Evolutionary conservation across 30 jellyfish, hydroid and myxozoan genomes (phyloP).

Genomic region (Aurelia aurita complex sp. Pacific): DNA sequence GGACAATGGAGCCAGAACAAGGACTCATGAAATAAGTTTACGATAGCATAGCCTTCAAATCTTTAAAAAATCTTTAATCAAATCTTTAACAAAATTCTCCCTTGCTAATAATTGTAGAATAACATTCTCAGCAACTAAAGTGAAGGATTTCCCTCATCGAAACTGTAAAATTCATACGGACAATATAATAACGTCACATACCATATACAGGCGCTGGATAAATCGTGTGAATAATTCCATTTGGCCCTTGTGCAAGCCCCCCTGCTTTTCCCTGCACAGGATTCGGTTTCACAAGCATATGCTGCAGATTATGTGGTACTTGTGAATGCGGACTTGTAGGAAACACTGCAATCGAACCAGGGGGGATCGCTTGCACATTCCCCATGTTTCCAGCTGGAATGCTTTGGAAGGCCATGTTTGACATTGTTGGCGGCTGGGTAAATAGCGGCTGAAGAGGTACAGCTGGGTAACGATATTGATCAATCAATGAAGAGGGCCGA

Average conservation of each 20-base stretch:
- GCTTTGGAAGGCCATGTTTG: slow-evolving; percentile 52
- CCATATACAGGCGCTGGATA: slow-evolving; percentile 68
- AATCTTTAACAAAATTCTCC: too few species aligned
- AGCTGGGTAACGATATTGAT: slow-evolving; percentile 53
- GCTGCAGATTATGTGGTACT: slow-evolving; percentile 44
- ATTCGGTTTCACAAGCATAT: slow-evolving; percentile 39
- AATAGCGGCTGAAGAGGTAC: slow-evolving; percentile 43
- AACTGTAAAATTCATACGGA: too few species aligned
- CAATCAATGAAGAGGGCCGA: slow-evolving; percentile 18
- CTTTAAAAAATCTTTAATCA: too few species aligned
- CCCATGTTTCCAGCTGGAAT: slow-evolving; percentile 49
- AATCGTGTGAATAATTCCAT: slow-evolving; percentile 64
- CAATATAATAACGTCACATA: neutral
- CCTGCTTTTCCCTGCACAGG: slow-evolving; percentile 52
- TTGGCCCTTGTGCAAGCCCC: slow-evolving; percentile 76
- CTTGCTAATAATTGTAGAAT: too few species aligned
- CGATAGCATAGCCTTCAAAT: too few species aligned
- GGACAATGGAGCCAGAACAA: too few species aligned
- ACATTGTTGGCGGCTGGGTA: slow-evolving; percentile 45
- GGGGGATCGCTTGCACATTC: slow-evolving; percentile 50
- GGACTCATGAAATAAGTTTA: too few species aligned
- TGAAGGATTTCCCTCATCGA: too few species aligned
- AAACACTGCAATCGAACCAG: slow-evolving; percentile 46
- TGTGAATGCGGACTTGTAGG: slow-evolving; percentile 56
- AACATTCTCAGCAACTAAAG: too few species aligned